Evolutionary conservation across 2,797 vertebrate genomes (phyloP), one percentile per base, ranked within the genome.

Genomic region (Arnoldichthys spilopterus): DNA sequence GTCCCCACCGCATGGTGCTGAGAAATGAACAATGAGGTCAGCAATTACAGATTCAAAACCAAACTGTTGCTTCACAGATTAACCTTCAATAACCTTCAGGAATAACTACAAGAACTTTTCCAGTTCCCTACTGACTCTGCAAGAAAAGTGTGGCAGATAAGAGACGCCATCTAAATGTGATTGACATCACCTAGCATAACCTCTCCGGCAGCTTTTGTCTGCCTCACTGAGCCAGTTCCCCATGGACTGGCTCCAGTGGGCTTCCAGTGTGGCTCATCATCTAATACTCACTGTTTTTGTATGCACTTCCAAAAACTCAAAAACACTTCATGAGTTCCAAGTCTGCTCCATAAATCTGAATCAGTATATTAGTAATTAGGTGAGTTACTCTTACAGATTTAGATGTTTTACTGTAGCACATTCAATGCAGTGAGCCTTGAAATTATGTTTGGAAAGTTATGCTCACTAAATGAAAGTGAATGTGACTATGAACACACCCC

Each of bases 1-100:
- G 84, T 99, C 96, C 53, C 98, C 97, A 53, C 98, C 98, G 1
- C 98, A 98, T 2, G 98, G 97, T 8, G 98, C 98, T 99, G 59
- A 43, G 63, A 26, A 54, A 77, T 5, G 15, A 11, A 61, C 26
- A 34, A 11, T 76, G 20, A n/a, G 26, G 30, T 18, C 30, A 56
- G n/a, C 20, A 37, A 58, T 56, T 4, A 18, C 32, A 54, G n/a
- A 40, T 37, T 24, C 32, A 34, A 73, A 40, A 68, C 24, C 61
- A 67, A 76, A 70, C 73, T 72, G 71, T 16, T 56, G 15, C 63
- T 61, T 74, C 24, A 30, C 28, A 79, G 4, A 40, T 53, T 72
- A 74, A 61, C 43, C 71, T 74, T 61, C 47, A 74, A 28, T 45
- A 79, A 68, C 43, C 45, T 68, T 74, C 45, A 53, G 43, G 6